Evolutionary conservation across 2,888 invertebrate species (phyloP), one percentile per base, ranked within the genome.

Genomic region (Tetheella fluctuosa): DNA sequence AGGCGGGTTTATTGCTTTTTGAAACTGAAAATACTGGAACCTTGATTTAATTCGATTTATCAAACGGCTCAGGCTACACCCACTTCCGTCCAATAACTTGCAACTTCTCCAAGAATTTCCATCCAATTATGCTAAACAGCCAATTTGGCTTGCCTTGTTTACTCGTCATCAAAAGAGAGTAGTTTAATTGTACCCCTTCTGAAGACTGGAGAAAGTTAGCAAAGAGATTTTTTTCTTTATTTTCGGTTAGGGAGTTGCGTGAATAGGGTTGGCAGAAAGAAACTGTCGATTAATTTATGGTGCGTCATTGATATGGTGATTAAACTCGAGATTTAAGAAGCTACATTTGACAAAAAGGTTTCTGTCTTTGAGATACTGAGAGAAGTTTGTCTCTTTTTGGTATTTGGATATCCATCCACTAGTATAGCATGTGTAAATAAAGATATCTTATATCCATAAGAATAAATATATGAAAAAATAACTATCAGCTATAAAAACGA

Each of bases 51-150:
- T 55, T 7, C 13, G 34, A 34, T 34, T 55, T 17, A 10, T 55
- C 34, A 48, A 48, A 17, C 28, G 30, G 54, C 15, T 28, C 67
- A 68, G 71, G 74, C 71, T 70, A 64, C 68, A 63, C 64, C 62
- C 57, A 54, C 54, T 53, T 57, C 57, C 61, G 58, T 59, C 68
- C 75, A 71, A 76, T 77, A 81, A 76, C 84, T 76, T 73, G 77
- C 80, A 85, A 78, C 70, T 80, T 85, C 74, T 59, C 63, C 74
- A 80, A 79, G 81, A 80, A 84, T 80, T 77, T 79, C 73, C 66
- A 74, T 80, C 80, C 84, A 88, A 86, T 90, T 86, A 86, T 85
- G 83, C 71, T 81, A 79, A 85, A 77, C 71, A 85, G 82, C 77
- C 83, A 83, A 83, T 88, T 87, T 78, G 75, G 80, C 70, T 73